Evolutionary conservation across 2,888 invertebrate species (phyloP), one percentile per base, ranked within the genome.

Genomic region (Bhutanitis thaidina): DNA sequence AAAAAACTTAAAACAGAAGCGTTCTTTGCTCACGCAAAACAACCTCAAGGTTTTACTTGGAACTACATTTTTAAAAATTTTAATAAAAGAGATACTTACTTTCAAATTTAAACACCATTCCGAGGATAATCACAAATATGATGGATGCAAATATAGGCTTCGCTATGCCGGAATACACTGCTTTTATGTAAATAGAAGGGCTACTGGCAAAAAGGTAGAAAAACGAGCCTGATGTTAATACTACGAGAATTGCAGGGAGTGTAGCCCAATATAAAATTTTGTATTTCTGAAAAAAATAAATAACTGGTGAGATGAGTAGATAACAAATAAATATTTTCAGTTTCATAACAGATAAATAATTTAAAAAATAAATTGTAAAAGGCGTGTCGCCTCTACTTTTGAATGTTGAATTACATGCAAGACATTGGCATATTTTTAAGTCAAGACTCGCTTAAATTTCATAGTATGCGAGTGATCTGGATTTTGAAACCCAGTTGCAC

Each of bases 71-170:
- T 20, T 20, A 20, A 20, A 20, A 34, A 14, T 30, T 12, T 27
- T 36, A n/a, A n/a, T n/a, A n/a, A n/a, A n/a, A n/a, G n/a, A n/a
- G n/a, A n/a, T 44, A 59, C 71, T 69, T 60, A 80, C 80, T 62
- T 54, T 79, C 78, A 29, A 67, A 48, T 43, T 67, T 65, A n/a
- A 71, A 64, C 10, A 68, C 56, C 27, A 64, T 51, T 9, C 71
- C 71, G 0, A 65, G n/a, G 0, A 75, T 53, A 0, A 63, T 0
- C 2, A 60, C 5, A 0, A 53, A 52, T 0, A 64, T 5, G 0
- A 60, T 0, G 0, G 63, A 5, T 0, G 64, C 65, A 41, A 69
- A 76, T 7, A 60, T 3, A 0, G 74, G 70, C 47, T 71, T 79
- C 0, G 64, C 35, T 0, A 69, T 3, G 3, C 61, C 58, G 1